Conservation (phyloP, 2,888 invertebrate species). For the Philereme transversata region DNA sequence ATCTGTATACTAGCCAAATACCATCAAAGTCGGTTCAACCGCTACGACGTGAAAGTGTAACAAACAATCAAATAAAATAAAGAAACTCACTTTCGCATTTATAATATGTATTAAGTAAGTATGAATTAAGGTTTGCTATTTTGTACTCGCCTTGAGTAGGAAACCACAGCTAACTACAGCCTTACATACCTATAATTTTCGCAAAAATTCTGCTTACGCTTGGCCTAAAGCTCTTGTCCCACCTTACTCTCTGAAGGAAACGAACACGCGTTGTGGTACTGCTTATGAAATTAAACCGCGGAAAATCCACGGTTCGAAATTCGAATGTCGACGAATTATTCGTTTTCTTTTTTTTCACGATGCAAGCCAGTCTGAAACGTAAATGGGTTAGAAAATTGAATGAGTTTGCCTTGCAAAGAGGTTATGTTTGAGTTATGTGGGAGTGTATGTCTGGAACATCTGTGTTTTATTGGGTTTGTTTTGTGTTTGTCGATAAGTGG, state of each 20-base stretch:
- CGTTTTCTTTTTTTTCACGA: constrained; percentile 60
- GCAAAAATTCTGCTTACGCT: too few species aligned
- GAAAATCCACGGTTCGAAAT: constrained; percentile 68
- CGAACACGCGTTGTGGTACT: constrained; percentile 46
- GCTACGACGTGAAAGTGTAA: too few species aligned
- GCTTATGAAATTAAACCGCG: constrained; percentile 82
- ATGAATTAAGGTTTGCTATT: too few species aligned
- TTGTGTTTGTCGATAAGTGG: constrained; percentile 27
- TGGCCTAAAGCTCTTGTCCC: background rate
- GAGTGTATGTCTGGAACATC: constrained; percentile 67
- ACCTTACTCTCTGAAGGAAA: constrained; percentile 17
- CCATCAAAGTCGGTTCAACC: too few species aligned
- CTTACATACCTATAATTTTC: too few species aligned
- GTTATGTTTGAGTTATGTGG: constrained; percentile 73
- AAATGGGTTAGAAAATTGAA: constrained; percentile 85
- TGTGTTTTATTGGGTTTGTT: constrained; percentile 57
- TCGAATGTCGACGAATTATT: constrained; percentile 64
- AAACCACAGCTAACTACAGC: too few species aligned
- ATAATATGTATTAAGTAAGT: too few species aligned
- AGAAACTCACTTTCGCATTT: too few species aligned
- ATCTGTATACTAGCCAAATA: too few species aligned
- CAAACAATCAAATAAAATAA: too few species aligned
- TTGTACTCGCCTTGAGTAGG: too few species aligned
- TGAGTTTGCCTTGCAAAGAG: constrained; percentile 65
- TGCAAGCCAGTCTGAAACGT: constrained; percentile 75